Evolutionary conservation across 2,888 invertebrate genomes (phyloP).

Genomic region (Cephus pygmeus): DNA sequence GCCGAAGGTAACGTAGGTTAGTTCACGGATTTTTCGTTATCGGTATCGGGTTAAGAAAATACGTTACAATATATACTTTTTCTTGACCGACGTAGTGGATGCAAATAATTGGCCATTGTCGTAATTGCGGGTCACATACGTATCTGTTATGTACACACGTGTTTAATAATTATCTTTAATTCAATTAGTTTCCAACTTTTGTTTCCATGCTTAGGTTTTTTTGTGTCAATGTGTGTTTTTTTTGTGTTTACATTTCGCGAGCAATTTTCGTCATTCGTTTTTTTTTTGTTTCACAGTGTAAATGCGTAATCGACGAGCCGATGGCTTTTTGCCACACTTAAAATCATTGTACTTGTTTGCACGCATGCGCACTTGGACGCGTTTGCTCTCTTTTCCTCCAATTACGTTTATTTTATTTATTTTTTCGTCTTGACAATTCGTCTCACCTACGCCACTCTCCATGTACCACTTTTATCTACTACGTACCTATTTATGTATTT

Average conservation of each 20-base stretch:
- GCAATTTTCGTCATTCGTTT: too few species aligned
- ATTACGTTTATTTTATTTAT: constrained; percentile 10
- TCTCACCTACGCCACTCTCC: neutral
- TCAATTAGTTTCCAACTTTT: too few species aligned
- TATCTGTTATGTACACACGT: constrained; percentile 39
- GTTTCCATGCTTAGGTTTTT: too few species aligned
- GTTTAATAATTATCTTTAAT: neutral
- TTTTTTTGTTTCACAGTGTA: too few species aligned
- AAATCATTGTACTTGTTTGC: too few species aligned
- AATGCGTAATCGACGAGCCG: too few species aligned
- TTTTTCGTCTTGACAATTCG: neutral
- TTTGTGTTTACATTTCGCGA: too few species aligned
- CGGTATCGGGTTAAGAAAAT: too few species aligned
- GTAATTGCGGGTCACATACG: constrained; percentile 31
- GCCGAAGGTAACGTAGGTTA: too few species aligned
- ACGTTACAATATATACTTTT: neutral
- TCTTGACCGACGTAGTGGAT: constrained; percentile 5
- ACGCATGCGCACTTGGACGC: neutral
- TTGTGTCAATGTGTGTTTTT: too few species aligned
- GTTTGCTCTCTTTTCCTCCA: neutral
- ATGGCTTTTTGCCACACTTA: too few species aligned
- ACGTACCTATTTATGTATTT: constrained; percentile 5
- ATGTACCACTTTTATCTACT: neutral
- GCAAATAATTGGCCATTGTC: constrained; percentile 38
- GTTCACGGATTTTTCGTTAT: too few species aligned